Percentiles rank a stretch among this genome's conserved stretches.
phyloP scores from a whole-genome alignment of 2,888 invertebrate genomes.

The Meliscaeva auricollis region DNA sequence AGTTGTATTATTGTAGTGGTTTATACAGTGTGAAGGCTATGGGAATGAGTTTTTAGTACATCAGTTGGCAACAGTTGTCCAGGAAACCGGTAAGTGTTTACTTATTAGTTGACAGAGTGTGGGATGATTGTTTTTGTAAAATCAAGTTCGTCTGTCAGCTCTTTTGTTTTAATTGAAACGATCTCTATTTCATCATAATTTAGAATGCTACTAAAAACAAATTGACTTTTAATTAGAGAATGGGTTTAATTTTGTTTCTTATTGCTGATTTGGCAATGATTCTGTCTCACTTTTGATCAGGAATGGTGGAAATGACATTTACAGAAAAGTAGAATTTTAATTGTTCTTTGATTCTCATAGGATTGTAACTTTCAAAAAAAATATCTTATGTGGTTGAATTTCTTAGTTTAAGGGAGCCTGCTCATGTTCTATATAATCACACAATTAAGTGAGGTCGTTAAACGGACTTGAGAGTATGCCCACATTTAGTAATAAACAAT shows the following conservation, averaged over 20 bases:
- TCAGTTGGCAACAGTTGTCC: conserved; percentile 31
- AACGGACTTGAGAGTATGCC: neutral
- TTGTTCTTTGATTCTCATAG: neutral
- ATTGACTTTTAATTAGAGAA: conserved; percentile 29
- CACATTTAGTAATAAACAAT: conserved; percentile 15
- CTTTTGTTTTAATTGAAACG: conserved; percentile 48
- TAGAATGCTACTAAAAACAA: conserved; percentile 36
- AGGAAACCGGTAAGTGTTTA: conserved; percentile 60
- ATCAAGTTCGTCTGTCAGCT: conserved; percentile 48
- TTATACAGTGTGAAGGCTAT: conserved; percentile 44
- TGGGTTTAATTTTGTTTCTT: neutral
- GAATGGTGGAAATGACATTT: neutral
- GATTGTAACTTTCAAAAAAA: neutral
- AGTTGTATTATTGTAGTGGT: conserved; percentile 26
- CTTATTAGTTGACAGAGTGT: conserved; percentile 39
- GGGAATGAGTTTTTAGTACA: conserved; percentile 53
- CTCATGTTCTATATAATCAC: neutral
- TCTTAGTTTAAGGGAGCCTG: neutral
- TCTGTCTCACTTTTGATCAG: neutral
- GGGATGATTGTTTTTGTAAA: conserved; percentile 25
- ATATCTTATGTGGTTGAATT: neutral
- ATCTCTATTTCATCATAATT: conserved; percentile 29
- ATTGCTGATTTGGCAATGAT: neutral
- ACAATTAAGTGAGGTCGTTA: neutral
- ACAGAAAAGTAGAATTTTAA: neutral